These are phyloP conservation scores for human (Homo sapiens) DNA, from an alignment of 2,113 vertebrate species.

Conservation along the genomic window DNA sequence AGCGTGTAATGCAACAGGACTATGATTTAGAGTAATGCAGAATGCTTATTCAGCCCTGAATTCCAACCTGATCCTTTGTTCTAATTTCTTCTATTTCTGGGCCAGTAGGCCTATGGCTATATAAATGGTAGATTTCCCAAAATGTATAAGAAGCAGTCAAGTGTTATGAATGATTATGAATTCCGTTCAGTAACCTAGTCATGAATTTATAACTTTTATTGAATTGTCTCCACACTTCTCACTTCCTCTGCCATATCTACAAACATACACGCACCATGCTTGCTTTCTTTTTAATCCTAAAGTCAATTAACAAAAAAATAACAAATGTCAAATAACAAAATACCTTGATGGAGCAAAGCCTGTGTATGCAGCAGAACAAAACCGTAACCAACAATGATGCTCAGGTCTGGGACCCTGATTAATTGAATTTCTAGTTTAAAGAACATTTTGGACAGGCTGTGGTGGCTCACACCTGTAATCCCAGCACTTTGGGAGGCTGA, in stretches of 20 bases:
- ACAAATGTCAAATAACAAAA: not conserved
- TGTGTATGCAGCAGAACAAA: not conserved
- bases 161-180: conserved; percentile 48
- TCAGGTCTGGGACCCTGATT: not conserved
- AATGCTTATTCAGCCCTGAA: not conserved
- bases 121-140: conserved; percentile 40
- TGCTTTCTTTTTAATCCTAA: not conserved
- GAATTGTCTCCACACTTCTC: not conserved
- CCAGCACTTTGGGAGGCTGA: no score
- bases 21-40: not conserved
- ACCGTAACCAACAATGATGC: not conserved
- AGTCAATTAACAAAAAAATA: not conserved
- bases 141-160: not conserved
- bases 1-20: not conserved
- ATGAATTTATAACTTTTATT: conserved; percentile 23
- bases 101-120: not conserved
- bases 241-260: not conserved
- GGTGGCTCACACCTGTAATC: no score
- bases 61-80: conserved; percentile 12
- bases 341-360: not conserved
- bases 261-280: not conserved
- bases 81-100: conserved; percentile 26
- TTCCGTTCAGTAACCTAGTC: not conserved
- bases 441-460: not conserved
- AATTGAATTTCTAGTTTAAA: not conserved